These are phyloP conservation scores for Capromys pilorides DNA, from an alignment of 2,797 vertebrate genomes.

Conservation along the genomic window DNA sequence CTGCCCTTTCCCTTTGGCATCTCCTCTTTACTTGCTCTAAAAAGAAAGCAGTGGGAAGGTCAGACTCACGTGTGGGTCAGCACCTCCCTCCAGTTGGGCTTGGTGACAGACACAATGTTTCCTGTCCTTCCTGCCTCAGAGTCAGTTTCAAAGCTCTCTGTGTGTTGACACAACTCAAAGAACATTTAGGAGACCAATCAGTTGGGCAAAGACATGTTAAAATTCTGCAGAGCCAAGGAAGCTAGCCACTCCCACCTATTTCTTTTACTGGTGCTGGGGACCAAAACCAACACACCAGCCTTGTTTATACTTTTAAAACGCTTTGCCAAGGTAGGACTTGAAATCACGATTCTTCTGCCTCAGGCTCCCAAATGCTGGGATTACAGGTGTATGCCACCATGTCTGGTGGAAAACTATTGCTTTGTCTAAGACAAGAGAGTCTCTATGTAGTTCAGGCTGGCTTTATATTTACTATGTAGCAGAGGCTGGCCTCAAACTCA, in stretches of 20 bases:
- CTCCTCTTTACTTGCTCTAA: not conserved
- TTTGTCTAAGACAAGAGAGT: not conserved
- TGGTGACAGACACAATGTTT: not conserved
- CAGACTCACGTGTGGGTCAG: not conserved
- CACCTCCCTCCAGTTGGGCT: not conserved
- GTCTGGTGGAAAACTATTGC: not conserved
- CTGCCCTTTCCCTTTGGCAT: not conserved
- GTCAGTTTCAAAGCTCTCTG: not conserved
- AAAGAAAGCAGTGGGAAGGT: not conserved
- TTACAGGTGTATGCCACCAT: not conserved
- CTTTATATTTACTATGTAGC: not conserved
- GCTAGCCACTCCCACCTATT: not conserved
- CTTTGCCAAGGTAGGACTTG: not conserved
- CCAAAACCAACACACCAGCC: not conserved
- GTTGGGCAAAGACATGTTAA: not conserved
- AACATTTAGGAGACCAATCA: not conserved
- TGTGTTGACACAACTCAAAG: slow-evolving; percentile 10
- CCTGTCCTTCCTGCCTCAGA: not conserved
- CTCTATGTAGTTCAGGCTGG: not conserved
- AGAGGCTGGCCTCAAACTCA: not conserved
- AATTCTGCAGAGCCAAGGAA: not conserved
- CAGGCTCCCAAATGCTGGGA: not conserved
- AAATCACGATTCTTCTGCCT: not conserved
- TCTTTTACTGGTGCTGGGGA: not conserved
- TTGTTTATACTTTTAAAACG: not conserved